Percentiles rank a stretch among this genome's conserved stretches.
phyloP scores from a whole-genome alignment of 1,140 invertebrate genomes.

The Rhizoglyphus robini region DNA sequence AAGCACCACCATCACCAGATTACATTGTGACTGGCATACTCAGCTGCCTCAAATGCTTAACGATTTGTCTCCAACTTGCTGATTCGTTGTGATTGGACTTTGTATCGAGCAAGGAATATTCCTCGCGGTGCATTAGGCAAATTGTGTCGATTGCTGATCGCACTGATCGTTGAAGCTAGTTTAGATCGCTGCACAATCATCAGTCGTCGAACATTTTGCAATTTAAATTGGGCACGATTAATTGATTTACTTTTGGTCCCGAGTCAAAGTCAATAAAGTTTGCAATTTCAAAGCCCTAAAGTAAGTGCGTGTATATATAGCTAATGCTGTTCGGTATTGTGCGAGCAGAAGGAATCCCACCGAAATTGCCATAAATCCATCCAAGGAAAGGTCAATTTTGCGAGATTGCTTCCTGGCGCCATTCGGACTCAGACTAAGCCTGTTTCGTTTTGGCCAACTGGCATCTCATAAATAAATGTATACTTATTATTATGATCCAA shows the following conservation, averaged over 20 bases:
- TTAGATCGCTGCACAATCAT: not conserved
- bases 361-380: not conserved
- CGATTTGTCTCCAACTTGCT: not conserved
- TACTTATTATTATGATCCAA: constrained; percentile 12
- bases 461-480: constrained; percentile 11
- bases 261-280: not conserved
- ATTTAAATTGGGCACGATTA: constrained; percentile 2
- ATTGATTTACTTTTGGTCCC: not conserved
- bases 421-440: too few species aligned
- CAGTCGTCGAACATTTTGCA: too few species aligned
- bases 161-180: not conserved
- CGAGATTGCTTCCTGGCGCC: not conserved
- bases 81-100: not conserved
- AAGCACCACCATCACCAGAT: not conserved
- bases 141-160: not conserved
- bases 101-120: not conserved
- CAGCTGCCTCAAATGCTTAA: not conserved
- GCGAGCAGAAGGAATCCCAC: not conserved
- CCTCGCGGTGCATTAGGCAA: not conserved
- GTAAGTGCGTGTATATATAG: not conserved
- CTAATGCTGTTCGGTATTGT: too few species aligned
- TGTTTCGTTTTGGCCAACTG: not conserved
- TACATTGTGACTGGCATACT: not conserved
- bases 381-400: constrained; percentile 1
- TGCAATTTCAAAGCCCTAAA: not conserved